Conservation (phyloP, 2,888 invertebrate species). For the Anagyrus pseudococci region DNA sequence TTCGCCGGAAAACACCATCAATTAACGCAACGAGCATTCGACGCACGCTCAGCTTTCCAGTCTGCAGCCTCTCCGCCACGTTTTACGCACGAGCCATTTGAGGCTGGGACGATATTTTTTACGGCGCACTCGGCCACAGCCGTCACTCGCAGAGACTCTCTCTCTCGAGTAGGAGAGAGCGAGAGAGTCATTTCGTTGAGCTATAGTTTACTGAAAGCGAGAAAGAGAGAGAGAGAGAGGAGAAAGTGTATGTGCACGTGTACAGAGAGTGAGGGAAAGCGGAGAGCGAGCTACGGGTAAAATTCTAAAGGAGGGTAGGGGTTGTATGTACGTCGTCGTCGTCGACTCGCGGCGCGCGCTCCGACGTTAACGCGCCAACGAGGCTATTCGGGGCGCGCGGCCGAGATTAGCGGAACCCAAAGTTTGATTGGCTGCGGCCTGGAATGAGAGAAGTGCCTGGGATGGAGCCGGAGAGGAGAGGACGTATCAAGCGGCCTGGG, state of each 20-base stretch:
- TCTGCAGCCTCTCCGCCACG: neutral
- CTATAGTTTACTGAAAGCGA: too few species aligned
- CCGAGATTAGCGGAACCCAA: conserved; percentile 54
- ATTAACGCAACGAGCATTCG: conserved; percentile 2
- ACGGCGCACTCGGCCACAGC: neutral
- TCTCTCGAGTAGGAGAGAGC: neutral
- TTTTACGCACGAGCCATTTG: too few species aligned
- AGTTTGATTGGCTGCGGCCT: conserved; percentile 61
- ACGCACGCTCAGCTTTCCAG: too few species aligned
- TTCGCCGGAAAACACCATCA: neutral
- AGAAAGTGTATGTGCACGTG: neutral
- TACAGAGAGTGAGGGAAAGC: neutral
- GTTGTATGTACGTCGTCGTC: too few species aligned
- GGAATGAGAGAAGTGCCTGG: too few species aligned
- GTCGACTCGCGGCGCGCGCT: too few species aligned
- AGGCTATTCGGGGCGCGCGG: neutral
- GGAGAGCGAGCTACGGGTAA: too few species aligned
- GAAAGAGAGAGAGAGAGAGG: neutral
- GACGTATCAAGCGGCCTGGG: conserved; percentile 56
- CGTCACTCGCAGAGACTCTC: conserved; percentile 19
- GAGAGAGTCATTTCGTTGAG: too few species aligned
- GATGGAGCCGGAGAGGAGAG: too few species aligned
- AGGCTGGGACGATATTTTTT: conserved; percentile 6
- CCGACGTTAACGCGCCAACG: neutral
- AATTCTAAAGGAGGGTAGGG: too few species aligned